A percentile compares a stretch with the other conserved stretches of the same genome.
Conservation (phyloP, 2,113 vertebrate species). For the Lethenteron camtschaticum region DNA sequence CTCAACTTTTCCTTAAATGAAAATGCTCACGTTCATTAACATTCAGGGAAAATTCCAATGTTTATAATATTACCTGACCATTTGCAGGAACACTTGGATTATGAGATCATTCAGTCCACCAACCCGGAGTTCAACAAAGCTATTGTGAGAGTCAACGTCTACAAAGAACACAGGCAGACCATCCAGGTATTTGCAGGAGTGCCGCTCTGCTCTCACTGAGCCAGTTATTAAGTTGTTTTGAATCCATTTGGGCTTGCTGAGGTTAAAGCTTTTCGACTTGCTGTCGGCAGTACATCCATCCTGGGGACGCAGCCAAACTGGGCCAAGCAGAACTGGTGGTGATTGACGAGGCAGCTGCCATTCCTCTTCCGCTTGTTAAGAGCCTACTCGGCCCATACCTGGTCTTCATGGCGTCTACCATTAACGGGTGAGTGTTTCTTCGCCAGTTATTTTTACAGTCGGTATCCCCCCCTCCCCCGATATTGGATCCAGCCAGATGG, state of each 20-base stretch:
- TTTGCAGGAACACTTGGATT: constrained; percentile 70
- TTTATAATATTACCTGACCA: no score
- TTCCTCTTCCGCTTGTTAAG: constrained; percentile 77
- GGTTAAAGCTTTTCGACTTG: neutral
- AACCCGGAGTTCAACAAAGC: constrained; percentile 97
- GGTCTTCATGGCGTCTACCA: constrained; percentile 92
- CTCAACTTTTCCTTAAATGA: no score
- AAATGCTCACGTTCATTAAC: no score
- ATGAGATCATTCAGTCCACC: constrained; percentile 89
- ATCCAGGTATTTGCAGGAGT: constrained; percentile 44
- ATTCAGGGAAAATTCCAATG: no score
- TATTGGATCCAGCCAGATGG: no score
- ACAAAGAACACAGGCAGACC: constrained; percentile 87
- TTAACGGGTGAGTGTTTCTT: constrained; percentile 44
- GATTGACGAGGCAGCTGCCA: constrained; percentile 88
- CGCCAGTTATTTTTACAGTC: no score
- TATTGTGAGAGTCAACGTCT: constrained; percentile 80
- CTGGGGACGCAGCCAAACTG: constrained; percentile 66
- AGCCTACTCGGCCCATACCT: constrained; percentile 74
- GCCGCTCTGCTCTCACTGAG: neutral
- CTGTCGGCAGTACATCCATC: constrained; percentile 64
- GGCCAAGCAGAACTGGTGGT: constrained; percentile 85
- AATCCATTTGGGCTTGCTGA: neutral
- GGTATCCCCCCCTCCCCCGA: no score
- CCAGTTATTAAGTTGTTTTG: neutral